Evolutionary conservation across 2,888 invertebrate genomes (phyloP), one percentile per base, ranked within the genome.

Genomic region (Ormyrus pomaceus): DNA sequence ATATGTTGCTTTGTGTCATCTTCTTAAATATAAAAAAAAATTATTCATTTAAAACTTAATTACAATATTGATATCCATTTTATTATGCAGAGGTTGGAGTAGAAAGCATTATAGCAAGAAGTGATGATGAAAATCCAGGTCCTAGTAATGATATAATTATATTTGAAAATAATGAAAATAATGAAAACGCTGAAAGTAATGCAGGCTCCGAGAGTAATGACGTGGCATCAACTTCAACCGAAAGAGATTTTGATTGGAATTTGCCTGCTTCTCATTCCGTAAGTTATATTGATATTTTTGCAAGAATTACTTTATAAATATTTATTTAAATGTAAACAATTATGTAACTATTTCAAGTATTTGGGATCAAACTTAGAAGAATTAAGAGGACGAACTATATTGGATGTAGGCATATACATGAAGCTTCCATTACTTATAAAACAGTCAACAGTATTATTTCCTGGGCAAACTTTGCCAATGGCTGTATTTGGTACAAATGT

Each of bases 401-500:
- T 94, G 68, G 94, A 94, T 83, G 92, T 92, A 62, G 92, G 92
- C 59, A 90, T 92, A 77, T 87, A 90, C 13, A 91, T 92, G 76
- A 91, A 91, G 45, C 88, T 95, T 80, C 94, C 94, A 5, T 87
- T 95, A 68, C 91, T 95, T 55, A 89, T 92, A 65, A 92, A 94
- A 80, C 92, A 93, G 61, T 92, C 93, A 66, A 91, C 96, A 70
- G 93, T 96, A 48, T 89, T 94, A 13, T 94, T 96, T 83, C 96
- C 97, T 7, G 96, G 96, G 1, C 96, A 96, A 90, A 95, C 94
- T 0, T 90, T 97, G 46, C 96, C 96, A 0, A 92, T 97, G 82
- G 94, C 95, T 61, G 92, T 94, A 5, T 91, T 91, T 77, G 87
- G 93, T 78, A 90, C 92, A 53, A 89, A 91, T 48, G 92, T 92